phyloP scores from a whole-genome alignment of 1,140 invertebrate genomes.

The Sipha flava region DNA sequence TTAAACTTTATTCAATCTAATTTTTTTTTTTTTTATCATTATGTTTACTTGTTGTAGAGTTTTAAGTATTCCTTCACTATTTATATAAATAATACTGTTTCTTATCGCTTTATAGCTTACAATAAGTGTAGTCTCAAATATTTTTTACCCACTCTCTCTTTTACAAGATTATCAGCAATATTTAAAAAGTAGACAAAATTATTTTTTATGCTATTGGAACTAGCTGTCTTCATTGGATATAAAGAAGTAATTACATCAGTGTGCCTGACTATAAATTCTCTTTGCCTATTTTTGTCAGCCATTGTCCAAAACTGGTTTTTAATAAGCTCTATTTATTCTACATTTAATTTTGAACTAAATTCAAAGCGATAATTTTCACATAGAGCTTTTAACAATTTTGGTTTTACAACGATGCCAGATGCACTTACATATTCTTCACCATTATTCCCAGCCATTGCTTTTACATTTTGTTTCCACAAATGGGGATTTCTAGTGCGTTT shows the following conservation, averaged over 20 bases:
- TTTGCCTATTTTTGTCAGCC: neutral
- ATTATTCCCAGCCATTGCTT: neutral
- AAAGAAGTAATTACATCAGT: neutral
- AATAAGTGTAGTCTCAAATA: neutral
- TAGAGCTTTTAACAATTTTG: neutral
- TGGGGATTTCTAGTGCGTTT: neutral
- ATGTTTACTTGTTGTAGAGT: slow-evolving; percentile 22
- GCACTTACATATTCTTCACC: neutral
- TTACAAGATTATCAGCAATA: neutral
- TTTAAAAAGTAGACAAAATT: neutral
- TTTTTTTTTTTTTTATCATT: slow-evolving; percentile 7
- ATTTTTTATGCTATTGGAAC: neutral
- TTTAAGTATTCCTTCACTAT: neutral
- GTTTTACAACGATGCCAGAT: neutral
- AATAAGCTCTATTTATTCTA: neutral
- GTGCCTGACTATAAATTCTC: neutral
- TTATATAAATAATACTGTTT: neutral
- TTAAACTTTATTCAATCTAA: slow-evolving; percentile 9
- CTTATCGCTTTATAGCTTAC: slow-evolving; percentile 8
- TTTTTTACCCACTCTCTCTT: slow-evolving; percentile 14
- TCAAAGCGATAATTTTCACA: neutral
- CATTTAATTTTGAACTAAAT: neutral
- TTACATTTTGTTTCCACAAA: neutral
- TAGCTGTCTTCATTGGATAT: neutral
- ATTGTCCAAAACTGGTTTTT: neutral